These are phyloP conservation scores for Muscicapa comitata DNA, from an alignment of 2,797 vertebrate species.

Conservation along the genomic window DNA sequence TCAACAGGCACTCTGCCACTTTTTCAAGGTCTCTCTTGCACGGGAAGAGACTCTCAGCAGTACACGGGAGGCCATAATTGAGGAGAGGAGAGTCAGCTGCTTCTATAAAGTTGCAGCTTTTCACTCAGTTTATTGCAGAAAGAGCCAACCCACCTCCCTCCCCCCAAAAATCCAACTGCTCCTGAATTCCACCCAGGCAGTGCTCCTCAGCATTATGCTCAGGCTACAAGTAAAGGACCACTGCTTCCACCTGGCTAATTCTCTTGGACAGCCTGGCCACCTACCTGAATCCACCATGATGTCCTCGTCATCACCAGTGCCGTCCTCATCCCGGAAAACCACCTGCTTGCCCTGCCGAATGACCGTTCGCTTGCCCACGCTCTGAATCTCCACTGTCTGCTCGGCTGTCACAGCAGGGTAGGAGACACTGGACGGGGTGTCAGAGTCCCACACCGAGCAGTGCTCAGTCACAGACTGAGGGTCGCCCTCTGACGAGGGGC, in stretches of 20 bases:
- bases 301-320: slow-evolving; percentile 93
- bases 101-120: background rate
- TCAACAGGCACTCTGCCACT: background rate
- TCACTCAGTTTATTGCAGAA: background rate
- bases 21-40: background rate
- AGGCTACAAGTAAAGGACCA: accelerated
- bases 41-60: background rate
- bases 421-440: slow-evolving; percentile 70
- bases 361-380: slow-evolving; percentile 85
- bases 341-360: slow-evolving; percentile 97
- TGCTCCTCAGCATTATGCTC: accelerated
- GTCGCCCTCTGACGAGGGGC: slow-evolving; percentile 61
- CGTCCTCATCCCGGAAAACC: slow-evolving; percentile 94
- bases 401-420: slow-evolving; percentile 50
- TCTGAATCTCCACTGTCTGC: slow-evolving; percentile 71
- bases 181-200: background rate
- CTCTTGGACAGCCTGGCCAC: background rate
- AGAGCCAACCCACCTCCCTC: background rate
- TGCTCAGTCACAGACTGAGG: slow-evolving; percentile 61
- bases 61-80: background rate
- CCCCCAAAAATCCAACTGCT: accelerated
- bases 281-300: slow-evolving; percentile 98
- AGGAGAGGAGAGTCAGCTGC: background rate
- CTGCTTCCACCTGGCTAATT: background rate
- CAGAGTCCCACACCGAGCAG: slow-evolving; percentile 73